These are phyloP conservation scores for Corythornis vintsioides DNA, from an alignment of 2,113 vertebrate genomes.

Conservation along the genomic window DNA sequence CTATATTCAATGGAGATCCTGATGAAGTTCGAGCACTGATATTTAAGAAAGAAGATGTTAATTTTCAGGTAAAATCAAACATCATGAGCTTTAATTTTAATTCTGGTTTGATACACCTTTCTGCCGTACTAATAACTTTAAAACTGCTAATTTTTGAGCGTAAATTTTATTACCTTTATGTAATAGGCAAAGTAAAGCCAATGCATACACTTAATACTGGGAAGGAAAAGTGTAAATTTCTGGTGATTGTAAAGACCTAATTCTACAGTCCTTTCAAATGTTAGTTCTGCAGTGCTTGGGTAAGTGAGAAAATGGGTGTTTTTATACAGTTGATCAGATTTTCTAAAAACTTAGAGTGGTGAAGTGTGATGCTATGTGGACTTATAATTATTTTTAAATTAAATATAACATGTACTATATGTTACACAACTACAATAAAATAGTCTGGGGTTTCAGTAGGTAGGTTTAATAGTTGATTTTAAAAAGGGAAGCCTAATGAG, in stretches of 20 bases:
- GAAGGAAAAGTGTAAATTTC: not conserved
- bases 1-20: conserved; percentile 98
- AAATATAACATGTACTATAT: not conserved
- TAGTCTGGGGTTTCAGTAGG: not conserved
- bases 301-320: not conserved
- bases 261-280: not conserved
- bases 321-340: not conserved
- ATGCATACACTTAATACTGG: not conserved
- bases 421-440: not conserved
- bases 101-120: not conserved
- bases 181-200: not conserved
- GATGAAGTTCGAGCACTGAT: conserved; percentile 98
- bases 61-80: conserved; percentile 89
- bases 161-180: not conserved
- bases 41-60: conserved; percentile 99
- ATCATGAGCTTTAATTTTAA: not conserved
- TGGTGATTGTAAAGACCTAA: not conserved
- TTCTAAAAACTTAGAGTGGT: not conserved
- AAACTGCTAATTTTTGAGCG: not conserved
- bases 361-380: not conserved
- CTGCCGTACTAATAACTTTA: not conserved
- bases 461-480: not conserved
- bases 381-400: not conserved
- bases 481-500: not conserved
- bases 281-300: not conserved